phyloP scores from a whole-genome alignment of 2,113 vertebrate genomes.

The Okapia johnstoni region DNA sequence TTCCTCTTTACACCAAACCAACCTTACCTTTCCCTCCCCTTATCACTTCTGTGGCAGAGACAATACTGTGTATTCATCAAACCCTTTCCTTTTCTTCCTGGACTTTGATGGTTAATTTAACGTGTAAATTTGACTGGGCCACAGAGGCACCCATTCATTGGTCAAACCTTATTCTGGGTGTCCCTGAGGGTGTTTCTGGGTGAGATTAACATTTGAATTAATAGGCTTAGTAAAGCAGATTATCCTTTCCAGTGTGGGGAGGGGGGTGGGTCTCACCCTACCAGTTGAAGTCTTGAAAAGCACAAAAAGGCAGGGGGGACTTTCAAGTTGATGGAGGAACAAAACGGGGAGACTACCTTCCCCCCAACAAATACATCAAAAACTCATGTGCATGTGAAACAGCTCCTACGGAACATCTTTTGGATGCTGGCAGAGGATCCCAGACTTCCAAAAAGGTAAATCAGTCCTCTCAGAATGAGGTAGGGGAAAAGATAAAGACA shows the following conservation, averaged over 20 bases:
- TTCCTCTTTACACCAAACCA: neutral
- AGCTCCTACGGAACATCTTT: neutral
- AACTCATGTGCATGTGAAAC: neutral
- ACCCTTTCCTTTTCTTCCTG: neutral
- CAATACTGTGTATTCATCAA: neutral
- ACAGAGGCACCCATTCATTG: neutral
- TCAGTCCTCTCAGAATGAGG: neutral
- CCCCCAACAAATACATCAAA: neutral
- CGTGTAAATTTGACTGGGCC: neutral
- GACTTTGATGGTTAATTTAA: neutral
- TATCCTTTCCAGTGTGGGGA: neutral
- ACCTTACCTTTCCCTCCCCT: neutral
- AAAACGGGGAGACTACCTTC: neutral
- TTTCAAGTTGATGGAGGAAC: neutral
- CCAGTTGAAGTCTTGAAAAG: neutral
- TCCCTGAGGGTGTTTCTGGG: neutral
- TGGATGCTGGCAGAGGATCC: neutral
- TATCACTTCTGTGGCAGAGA: neutral
- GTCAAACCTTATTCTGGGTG: neutral
- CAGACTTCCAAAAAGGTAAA: neutral
- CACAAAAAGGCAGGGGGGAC: neutral
- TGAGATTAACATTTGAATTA: neutral
- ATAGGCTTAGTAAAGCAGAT: neutral
- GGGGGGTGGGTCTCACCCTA: neutral
- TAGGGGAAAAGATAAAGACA: neutral